phyloP scores from a whole-genome alignment of 2,797 vertebrate species.

The Brachymystax lenok region DNA sequence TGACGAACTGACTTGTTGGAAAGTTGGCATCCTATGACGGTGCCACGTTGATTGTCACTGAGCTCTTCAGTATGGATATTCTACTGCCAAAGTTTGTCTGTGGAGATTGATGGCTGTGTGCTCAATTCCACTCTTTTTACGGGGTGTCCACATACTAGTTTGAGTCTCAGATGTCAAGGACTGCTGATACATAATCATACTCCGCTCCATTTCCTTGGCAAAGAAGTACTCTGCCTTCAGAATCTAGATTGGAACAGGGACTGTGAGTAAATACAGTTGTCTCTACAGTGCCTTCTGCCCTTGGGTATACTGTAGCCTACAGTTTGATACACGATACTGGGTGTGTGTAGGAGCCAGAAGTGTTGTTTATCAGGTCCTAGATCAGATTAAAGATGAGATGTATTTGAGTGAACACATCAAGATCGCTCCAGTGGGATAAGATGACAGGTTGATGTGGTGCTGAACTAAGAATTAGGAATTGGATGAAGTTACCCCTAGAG shows the following conservation, averaged over 20 bases:
- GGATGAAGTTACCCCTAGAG: background rate
- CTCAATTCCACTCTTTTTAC: too few relatives aligned
- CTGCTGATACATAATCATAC: background rate
- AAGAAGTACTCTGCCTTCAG: background rate
- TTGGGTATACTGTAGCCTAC: background rate
- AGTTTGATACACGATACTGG: background rate
- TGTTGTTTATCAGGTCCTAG: background rate
- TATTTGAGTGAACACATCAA: background rate
- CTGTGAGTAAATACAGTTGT: background rate
- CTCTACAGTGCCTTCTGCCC: background rate
- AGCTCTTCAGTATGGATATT: too few relatives aligned
- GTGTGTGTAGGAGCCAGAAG: background rate
- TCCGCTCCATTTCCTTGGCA: slow-evolving; percentile 1
- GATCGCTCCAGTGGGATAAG: background rate
- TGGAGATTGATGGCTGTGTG: too few relatives aligned
- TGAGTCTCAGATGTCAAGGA: slow-evolving; percentile 13
- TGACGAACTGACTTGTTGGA: too few relatives aligned
- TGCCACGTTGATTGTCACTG: too few relatives aligned
- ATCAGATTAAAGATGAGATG: background rate
- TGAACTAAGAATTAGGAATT: background rate
- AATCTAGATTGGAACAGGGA: background rate
- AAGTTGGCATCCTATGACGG: too few relatives aligned
- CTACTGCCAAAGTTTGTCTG: too few relatives aligned
- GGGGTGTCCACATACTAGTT: too few relatives aligned
- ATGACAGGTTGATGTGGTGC: background rate